These are phyloP conservation scores for Podabrus alpinus DNA, from an alignment of 2,888 invertebrate species.

Conservation along the genomic window DNA sequence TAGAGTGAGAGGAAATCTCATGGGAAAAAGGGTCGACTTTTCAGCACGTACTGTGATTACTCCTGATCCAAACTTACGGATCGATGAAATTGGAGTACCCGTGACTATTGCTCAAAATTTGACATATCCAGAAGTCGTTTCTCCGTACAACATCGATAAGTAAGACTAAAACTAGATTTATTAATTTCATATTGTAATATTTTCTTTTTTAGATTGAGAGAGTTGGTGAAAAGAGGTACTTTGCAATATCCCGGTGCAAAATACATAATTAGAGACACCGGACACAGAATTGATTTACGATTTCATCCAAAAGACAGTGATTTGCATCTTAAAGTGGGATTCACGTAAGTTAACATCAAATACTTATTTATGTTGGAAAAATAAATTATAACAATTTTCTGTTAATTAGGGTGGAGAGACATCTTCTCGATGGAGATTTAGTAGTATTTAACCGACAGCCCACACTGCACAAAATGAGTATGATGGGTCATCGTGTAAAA, in stretches of 20 bases:
- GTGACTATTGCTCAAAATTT: conserved; percentile 97
- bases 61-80: conserved; percentile 91
- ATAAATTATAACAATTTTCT: not conserved
- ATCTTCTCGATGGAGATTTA: conserved; percentile 96
- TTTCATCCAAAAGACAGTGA: conserved; percentile 99
- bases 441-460: conserved; percentile 99
- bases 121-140: conserved; percentile 98
- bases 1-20: conserved; percentile 96
- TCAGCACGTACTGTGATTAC: conserved; percentile 99
- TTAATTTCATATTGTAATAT: not conserved
- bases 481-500: conserved; percentile 99
- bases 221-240: conserved; percentile 93
- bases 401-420: conserved; percentile 79
- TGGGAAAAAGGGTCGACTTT: conserved; percentile 99
- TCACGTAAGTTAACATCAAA: conserved; percentile 59
- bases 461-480: conserved; percentile 99
- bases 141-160: conserved; percentile 98
- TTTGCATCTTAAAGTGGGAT: conserved; percentile 93
- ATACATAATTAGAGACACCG: conserved; percentile 98
- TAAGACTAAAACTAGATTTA: conserved; percentile 48
- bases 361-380: conserved; percentile 8
- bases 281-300: conserved; percentile 95
- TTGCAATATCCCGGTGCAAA: conserved; percentile 99
- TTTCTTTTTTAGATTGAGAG: conserved; percentile 67
- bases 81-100: conserved; percentile 96